A percentile compares a stretch with the other conserved stretches of the same genome.
Evolutionary conservation across 2,113 vertebrate species (phyloP).

Genomic region (Anhinga rufa): DNA sequence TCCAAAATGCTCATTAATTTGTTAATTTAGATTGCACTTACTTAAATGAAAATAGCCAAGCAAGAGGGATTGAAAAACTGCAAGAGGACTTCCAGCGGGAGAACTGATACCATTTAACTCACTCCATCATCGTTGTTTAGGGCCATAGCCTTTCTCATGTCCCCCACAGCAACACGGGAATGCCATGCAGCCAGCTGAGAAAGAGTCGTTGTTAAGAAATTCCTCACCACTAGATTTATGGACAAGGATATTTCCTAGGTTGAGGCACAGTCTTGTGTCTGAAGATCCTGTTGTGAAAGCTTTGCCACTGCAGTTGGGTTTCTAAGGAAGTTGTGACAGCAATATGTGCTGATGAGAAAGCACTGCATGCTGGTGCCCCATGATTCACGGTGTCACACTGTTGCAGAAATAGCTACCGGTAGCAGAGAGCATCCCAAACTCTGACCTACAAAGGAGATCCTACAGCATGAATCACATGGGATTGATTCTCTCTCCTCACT

Average conservation of each 20-base stretch:
- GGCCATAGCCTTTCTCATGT: neutral
- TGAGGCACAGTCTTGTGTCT: neutral
- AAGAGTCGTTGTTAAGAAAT: neutral
- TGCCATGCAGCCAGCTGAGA: neutral
- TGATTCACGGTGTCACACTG: neutral
- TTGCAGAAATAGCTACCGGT: conserved; percentile 20
- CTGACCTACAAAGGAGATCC: neutral
- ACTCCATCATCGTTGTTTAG: neutral
- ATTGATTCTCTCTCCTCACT: neutral
- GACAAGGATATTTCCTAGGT: neutral
- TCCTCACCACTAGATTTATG: neutral
- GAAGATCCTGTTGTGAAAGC: neutral
- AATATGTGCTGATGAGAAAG: neutral
- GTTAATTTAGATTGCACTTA: neutral
- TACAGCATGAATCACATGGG: neutral
- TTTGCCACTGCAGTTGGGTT: neutral
- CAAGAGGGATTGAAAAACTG: neutral
- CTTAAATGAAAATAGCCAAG: neutral
- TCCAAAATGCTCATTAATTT: neutral
- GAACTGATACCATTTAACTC: neutral
- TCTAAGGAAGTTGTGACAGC: neutral
- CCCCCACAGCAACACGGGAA: neutral
- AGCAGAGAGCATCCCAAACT: neutral
- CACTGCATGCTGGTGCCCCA: neutral
- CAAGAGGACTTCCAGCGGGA: neutral